phyloP scores from a whole-genome alignment of 2,113 vertebrate genomes.

The Speoplatyrhinus poulsoni region DNA sequence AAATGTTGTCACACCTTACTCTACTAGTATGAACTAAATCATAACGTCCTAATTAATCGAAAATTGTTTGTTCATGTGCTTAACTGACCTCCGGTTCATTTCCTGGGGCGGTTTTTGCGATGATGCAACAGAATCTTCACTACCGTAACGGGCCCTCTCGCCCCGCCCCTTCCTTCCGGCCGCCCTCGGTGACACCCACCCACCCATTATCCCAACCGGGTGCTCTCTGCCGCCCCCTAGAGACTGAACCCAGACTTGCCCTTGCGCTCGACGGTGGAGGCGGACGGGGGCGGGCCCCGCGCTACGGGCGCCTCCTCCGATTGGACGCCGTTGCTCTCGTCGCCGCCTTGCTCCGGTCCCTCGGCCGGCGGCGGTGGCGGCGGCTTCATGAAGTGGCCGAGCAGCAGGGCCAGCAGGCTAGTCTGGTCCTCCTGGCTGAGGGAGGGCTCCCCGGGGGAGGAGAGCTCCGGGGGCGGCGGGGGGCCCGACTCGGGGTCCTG shows the following conservation, averaged over 20 bases:
- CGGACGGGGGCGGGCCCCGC: constrained; percentile 61
- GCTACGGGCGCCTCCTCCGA: constrained; percentile 85
- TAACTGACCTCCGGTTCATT: constrained; percentile 11
- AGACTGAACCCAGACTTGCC: constrained; percentile 83
- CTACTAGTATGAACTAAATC: background rate
- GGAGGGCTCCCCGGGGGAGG: constrained; percentile 36
- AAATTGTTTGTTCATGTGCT: constrained; percentile 26
- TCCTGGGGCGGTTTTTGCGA: constrained; percentile 18
- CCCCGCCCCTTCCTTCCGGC: constrained; percentile 24
- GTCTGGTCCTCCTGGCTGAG: constrained; percentile 91
- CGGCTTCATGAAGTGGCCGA: constrained; percentile 94
- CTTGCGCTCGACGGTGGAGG: constrained; percentile 79
- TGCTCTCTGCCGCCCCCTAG: constrained; percentile 49
- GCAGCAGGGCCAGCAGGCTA: constrained; percentile 89
- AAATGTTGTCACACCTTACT: background rate
- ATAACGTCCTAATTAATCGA: background rate
- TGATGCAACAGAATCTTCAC: constrained; percentile 28
- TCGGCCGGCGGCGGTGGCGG: constrained; percentile 72
- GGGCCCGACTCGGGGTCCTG: constrained; percentile 64
- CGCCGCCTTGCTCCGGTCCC: constrained; percentile 77
- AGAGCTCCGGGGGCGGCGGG: constrained; percentile 33
- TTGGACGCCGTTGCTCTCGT: constrained; percentile 90
- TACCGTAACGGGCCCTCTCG: constrained; percentile 16
- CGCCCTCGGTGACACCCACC: constrained; percentile 21
- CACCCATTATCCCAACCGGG: constrained; percentile 25